A percentile compares a stretch with the other conserved stretches of the same genome.
Conservation (phyloP, 2,113 vertebrate species). For the Buteo buteo region DNA sequence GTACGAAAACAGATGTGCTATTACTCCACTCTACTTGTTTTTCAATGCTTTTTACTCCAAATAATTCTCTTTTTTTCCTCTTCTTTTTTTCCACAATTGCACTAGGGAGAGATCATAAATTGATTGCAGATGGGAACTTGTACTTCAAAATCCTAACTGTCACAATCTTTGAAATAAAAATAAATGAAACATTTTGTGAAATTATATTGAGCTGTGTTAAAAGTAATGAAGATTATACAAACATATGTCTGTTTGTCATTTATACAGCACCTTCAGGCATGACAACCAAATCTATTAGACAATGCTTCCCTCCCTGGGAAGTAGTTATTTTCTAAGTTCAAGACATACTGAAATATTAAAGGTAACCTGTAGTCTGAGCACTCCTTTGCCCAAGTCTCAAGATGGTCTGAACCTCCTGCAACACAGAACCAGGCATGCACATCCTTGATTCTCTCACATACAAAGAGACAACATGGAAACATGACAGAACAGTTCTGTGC, state of each 20-base stretch:
- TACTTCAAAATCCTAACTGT: conserved; percentile 79
- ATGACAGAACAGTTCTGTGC: not conserved
- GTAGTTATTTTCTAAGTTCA: not conserved
- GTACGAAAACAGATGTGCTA: conserved; percentile 89
- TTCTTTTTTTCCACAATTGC: conserved; percentile 61
- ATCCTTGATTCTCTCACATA: not conserved
- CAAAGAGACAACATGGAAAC: not conserved
- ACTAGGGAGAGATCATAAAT: conserved; percentile 82
- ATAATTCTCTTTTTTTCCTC: conserved; percentile 29
- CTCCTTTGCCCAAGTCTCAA: not conserved
- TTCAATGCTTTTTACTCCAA: conserved; percentile 77
- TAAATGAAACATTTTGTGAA: conserved; percentile 76
- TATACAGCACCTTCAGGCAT: conserved; percentile 65
- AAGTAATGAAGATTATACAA: conserved; percentile 75
- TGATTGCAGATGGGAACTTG: conserved; percentile 82
- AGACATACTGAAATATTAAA: not conserved
- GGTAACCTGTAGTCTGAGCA: not conserved
- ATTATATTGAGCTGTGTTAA: conserved; percentile 70
- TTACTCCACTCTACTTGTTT: conserved; percentile 80
- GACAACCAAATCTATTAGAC: conserved; percentile 37
- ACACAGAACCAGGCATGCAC: not conserved
- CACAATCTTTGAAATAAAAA: conserved; percentile 77
- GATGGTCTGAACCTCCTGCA: not conserved
- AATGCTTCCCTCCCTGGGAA: conserved; percentile 2
- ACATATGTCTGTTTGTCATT: conserved; percentile 72